These are phyloP conservation scores for Cuniculus paca DNA, from an alignment of 2,797 vertebrate species.

Conservation along the genomic window DNA sequence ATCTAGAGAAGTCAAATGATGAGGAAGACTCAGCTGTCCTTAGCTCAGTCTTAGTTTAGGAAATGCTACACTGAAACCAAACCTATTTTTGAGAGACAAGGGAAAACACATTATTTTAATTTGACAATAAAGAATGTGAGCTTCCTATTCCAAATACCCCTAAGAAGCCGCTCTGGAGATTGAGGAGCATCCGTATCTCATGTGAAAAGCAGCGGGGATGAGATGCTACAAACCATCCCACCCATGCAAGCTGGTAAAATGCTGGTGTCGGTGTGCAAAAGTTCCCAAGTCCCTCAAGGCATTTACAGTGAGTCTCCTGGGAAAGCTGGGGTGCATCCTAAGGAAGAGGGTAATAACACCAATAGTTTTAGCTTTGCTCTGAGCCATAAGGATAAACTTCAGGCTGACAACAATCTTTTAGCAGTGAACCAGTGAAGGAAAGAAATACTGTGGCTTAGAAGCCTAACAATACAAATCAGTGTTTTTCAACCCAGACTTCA, in stretches of 20 bases:
- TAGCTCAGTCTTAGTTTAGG: conserved; percentile 36
- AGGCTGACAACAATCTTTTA: conserved; percentile 52
- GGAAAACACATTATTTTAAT: conserved; percentile 13
- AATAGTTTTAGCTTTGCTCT: conserved; percentile 48
- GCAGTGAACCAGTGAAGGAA: conserved; percentile 1
- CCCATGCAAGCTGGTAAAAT: background rate
- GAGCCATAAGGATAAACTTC: conserved; percentile 37
- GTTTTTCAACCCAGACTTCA: conserved; percentile 33
- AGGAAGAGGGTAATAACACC: background rate
- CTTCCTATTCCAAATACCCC: background rate
- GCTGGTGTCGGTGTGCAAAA: background rate
- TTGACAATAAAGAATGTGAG: conserved; percentile 6
- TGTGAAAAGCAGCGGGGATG: background rate
- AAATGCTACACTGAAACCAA: conserved; percentile 13
- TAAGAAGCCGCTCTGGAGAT: background rate
- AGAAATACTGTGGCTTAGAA: background rate
- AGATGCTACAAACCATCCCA: background rate
- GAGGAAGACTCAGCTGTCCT: conserved; percentile 10
- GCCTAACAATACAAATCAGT: conserved; percentile 24
- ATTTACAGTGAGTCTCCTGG: conserved; percentile 56
- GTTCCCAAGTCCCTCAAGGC: conserved; percentile 40
- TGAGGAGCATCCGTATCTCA: background rate
- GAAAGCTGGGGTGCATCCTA: conserved; percentile 34
- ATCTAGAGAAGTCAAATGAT: conserved; percentile 57
- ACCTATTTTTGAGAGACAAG: conserved; percentile 13